Evolutionary conservation across 2,113 vertebrate species (phyloP).

Genomic region (Chaetodon auriga): DNA sequence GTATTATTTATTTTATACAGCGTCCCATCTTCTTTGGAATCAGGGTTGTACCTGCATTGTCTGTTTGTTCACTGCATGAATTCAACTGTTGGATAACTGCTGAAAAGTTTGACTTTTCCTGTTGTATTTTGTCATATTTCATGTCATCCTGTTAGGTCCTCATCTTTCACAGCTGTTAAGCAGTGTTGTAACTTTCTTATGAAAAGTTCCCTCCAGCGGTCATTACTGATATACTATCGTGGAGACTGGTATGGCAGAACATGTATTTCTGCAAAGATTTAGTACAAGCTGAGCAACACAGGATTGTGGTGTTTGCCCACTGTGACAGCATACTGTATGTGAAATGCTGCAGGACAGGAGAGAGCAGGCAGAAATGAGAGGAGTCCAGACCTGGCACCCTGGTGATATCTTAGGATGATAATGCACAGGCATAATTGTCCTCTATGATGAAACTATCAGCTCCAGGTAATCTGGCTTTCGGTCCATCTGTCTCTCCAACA

Average conservation of each 20-base stretch:
- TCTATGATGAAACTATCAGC: constrained; percentile 35
- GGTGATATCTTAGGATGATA: constrained; percentile 29
- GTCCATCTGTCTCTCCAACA: not conserved
- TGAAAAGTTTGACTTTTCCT: not conserved
- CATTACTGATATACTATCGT: not conserved
- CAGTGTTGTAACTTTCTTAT: constrained; percentile 3
- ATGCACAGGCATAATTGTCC: constrained; percentile 32
- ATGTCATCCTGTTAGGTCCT: not conserved
- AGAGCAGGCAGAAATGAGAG: constrained; percentile 1
- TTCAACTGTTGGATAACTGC: not conserved
- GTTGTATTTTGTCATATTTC: not conserved
- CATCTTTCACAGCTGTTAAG: not conserved
- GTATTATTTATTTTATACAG: no score
- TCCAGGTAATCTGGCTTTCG: not conserved
- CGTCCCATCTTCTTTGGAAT: no score
- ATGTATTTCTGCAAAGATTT: not conserved
- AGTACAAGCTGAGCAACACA: not conserved
- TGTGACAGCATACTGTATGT: constrained; percentile 14
- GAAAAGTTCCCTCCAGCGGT: not conserved
- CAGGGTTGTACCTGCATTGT: not conserved
- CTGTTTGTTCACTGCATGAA: constrained; percentile 10
- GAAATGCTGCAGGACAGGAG: constrained; percentile 14
- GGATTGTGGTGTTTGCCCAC: not conserved
- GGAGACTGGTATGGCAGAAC: not conserved
- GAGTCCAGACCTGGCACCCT: not conserved